These are phyloP conservation scores for Carapus acus DNA, from an alignment of 2,797 vertebrate species.

Conservation along the genomic window DNA sequence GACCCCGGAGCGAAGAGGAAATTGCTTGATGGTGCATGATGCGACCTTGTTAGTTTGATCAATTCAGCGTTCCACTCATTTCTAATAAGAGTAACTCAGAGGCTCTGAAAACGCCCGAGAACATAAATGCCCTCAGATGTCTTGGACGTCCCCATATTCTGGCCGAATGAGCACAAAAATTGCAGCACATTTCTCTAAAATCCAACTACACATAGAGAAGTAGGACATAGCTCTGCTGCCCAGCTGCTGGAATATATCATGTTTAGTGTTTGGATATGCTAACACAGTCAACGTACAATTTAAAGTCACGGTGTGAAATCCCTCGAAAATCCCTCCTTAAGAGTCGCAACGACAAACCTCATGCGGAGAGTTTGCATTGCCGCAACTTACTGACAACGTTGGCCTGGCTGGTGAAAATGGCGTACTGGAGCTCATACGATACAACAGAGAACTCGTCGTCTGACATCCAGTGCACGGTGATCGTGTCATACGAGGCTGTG, in stretches of 20 bases:
- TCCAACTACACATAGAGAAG: conserved; percentile 40
- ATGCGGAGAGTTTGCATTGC: conserved; percentile 1
- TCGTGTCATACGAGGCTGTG: conserved; percentile 95
- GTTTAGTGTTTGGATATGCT: conserved; percentile 34
- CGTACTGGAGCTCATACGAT: conserved; percentile 95
- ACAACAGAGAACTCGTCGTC: conserved; percentile 97
- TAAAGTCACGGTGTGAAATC: conserved; percentile 26
- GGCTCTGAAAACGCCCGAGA: conserved; percentile 30
- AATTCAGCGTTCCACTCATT: too few relatives aligned
- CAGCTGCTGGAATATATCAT: conserved; percentile 17
- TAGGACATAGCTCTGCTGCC: conserved; percentile 21
- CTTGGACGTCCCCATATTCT: conserved; percentile 12
- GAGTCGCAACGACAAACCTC: conserved; percentile 24
- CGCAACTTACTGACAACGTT: conserved; percentile 95
- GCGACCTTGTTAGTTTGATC: too few relatives aligned
- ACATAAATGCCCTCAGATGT: conserved; percentile 36
- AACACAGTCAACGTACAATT: conserved; percentile 31
- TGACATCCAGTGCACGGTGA: conserved; percentile 96
- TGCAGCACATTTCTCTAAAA: conserved; percentile 33
- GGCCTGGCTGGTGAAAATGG: conserved; percentile 94
- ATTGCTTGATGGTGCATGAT: too few relatives aligned
- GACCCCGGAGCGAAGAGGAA: conserved; percentile 41
- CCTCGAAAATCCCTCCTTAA: conserved; percentile 30
- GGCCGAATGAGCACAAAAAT: conserved; percentile 21
- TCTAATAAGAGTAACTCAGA: too few relatives aligned